Conservation (phyloP, 2,113 vertebrate species). For the Misgurnus anguillicaudatus region DNA sequence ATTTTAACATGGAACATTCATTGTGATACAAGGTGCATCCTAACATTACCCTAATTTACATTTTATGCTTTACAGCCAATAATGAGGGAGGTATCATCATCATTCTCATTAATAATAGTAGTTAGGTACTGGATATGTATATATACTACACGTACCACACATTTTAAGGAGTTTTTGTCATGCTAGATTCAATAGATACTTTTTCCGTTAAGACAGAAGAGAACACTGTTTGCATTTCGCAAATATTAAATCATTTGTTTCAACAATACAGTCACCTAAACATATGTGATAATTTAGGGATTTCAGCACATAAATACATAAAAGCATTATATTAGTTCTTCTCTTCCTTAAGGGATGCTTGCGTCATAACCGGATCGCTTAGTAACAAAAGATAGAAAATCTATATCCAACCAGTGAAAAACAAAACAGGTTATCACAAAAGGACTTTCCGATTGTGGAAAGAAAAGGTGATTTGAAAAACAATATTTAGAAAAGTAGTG, state of each 20-base stretch:
- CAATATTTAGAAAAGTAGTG: conserved; percentile 99
- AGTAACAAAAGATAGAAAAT: conserved; percentile 99
- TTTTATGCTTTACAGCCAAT: conserved; percentile 70
- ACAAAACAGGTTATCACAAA: conserved; percentile 99
- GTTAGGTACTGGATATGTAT: conserved; percentile 69
- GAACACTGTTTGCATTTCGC: conserved; percentile 84
- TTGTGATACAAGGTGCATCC: conserved; percentile 93
- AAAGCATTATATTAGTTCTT: conserved; percentile 99
- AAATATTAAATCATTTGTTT: conserved; percentile 80
- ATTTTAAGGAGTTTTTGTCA: conserved; percentile 74
- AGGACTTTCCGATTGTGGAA: conserved; percentile 99
- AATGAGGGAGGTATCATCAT: conserved; percentile 43
- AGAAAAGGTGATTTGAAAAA: conserved; percentile 99
- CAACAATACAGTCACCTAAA: conserved; percentile 92
- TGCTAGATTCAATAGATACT: conserved; percentile 89
- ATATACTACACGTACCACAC: conserved; percentile 77
- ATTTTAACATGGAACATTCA: conserved; percentile 93
- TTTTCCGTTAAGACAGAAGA: conserved; percentile 87
- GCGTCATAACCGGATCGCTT: conserved; percentile 98
- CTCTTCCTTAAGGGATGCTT: conserved; percentile 95
- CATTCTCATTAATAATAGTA: conserved; percentile 66
- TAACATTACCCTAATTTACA: conserved; percentile 93
- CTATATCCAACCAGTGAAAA: conserved; percentile 99
- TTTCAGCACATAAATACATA: conserved; percentile 99
- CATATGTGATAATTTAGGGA: conserved; percentile 89